Evolutionary conservation across 2,113 vertebrate genomes (phyloP), one percentile per base, ranked within the genome.

Genomic region (Dinomys branickii): DNA sequence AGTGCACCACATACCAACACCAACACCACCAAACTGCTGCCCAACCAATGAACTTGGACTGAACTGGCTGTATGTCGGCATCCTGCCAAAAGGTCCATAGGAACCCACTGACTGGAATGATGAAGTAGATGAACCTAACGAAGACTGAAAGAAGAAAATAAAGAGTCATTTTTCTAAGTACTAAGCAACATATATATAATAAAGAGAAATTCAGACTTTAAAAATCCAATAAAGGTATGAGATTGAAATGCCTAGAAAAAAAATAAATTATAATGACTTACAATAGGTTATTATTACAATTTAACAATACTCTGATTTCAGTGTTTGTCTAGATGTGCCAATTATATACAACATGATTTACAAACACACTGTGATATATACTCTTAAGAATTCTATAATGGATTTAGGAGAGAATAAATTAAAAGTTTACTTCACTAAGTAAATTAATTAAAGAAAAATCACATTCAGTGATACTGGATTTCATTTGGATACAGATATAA

Each of bases 11-110:
- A 91, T 99, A 99, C 99, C 99, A 97, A 99, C 99, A 96, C 98
- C 99, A 84, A 99, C 98, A 85, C 99, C 98, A 17, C 99, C 99
- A 71, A 99, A 99, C 94, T 99, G 99, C 98, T 99, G 99, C 11
- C 99, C 96, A 83, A 99, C 99, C 93, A 99, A 98, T 0, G 99
- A 97, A 92, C 98, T 98, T 8, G 99, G 98, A 80, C 98, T 99
- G 97, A 99, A 99, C 97, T 99, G 99, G 89, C 99, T 99, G 99
- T 99, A 99, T 0, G 99, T 97, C 2, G 99, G 99, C 98, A 99
- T 98, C 97, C 99, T 99, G 97, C 98, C 99, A 97, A 99, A 99
- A 19, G 99, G 99, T 82, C 99, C 99, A 82, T 99, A 99, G 61
- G 99, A 98, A 7, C 98, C 99, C 95, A 99, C 98, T 41, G 99